Evolutionary conservation across 2,888 invertebrate genomes (phyloP).

Genomic region (Mongoloraphidia duomilia): DNA sequence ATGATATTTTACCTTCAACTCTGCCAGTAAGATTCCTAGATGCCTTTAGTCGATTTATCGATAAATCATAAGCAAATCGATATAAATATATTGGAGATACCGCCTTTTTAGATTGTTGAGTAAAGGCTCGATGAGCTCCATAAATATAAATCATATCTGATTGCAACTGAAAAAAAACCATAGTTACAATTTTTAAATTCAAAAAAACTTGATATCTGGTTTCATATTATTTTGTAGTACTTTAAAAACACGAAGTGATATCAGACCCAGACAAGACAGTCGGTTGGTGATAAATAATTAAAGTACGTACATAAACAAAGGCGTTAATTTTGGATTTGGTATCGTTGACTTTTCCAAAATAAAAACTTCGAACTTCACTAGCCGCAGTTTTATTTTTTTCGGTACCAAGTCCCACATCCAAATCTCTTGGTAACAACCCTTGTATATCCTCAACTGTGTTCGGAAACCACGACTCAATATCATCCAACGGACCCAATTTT

Average conservation of each 20-base stretch:
- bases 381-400: neutral
- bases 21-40: too few species aligned
- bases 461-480: neutral
- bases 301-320: too few species aligned
- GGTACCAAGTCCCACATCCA: neutral
- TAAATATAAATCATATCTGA: neutral
- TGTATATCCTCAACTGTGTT: neutral
- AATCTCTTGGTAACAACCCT: neutral
- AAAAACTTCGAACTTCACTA: neutral
- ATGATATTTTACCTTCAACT: too few species aligned
- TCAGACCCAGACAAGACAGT: too few species aligned
- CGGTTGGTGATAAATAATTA: too few species aligned
- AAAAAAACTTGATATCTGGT: too few species aligned
- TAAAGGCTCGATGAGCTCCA: neutral
- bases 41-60: too few species aligned
- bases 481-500: neutral
- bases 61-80: neutral
- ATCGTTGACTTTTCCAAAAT: neutral
- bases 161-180: neutral
- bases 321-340: too few species aligned
- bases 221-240: too few species aligned
- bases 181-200: too few species aligned
- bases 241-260: too few species aligned
- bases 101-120: neutral
- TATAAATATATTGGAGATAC: constrained; percentile 1